A percentile compares a stretch with the other conserved stretches of the same genome.
Conservation (phyloP, 2,888 invertebrate species). For the Margaritifera margaritifera region DNA sequence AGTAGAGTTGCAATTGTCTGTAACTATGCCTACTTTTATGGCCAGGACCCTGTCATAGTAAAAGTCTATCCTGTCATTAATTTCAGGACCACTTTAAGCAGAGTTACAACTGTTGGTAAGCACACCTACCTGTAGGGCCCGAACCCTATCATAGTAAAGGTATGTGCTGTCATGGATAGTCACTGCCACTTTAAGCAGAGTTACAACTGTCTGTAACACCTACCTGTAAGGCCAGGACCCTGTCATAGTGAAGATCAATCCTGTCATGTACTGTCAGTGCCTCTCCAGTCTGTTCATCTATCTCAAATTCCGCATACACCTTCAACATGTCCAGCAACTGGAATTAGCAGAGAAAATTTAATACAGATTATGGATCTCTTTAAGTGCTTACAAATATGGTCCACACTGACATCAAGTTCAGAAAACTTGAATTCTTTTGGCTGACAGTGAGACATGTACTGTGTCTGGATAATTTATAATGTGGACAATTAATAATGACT, state of each 20-base stretch:
- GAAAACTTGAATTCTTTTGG: too few relatives aligned
- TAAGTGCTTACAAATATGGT: too few relatives aligned
- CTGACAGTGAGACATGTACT: too few relatives aligned
- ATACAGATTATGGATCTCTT: too few relatives aligned
- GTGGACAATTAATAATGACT: too few relatives aligned
- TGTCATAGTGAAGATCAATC: slow-evolving; percentile 92
- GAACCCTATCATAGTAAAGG: slow-evolving; percentile 93
- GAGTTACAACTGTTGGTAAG: too few relatives aligned
- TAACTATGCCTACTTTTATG: slow-evolving; percentile 74
- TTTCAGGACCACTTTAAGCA: too few relatives aligned
- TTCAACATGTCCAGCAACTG: slow-evolving; percentile 95
- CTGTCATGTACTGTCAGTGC: slow-evolving; percentile 94
- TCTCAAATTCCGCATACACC: slow-evolving; percentile 97
- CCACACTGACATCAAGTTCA: too few relatives aligned
- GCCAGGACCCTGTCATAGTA: slow-evolving; percentile 95
- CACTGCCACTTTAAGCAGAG: slow-evolving; percentile 77
- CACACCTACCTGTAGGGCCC: slow-evolving; percentile 78
- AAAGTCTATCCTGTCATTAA: slow-evolving; percentile 92
- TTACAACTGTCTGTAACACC: not conserved
- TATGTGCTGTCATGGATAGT: slow-evolving; percentile 95
- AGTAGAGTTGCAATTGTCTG: too few relatives aligned
- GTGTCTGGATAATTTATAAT: too few relatives aligned
- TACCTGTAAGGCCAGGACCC: slow-evolving; percentile 85
- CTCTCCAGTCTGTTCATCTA: slow-evolving; percentile 96
- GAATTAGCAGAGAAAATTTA: slow-evolving; percentile 64